These are phyloP conservation scores for Etheostoma cragini DNA, from an alignment of 2,113 vertebrate species.

Conservation along the genomic window DNA sequence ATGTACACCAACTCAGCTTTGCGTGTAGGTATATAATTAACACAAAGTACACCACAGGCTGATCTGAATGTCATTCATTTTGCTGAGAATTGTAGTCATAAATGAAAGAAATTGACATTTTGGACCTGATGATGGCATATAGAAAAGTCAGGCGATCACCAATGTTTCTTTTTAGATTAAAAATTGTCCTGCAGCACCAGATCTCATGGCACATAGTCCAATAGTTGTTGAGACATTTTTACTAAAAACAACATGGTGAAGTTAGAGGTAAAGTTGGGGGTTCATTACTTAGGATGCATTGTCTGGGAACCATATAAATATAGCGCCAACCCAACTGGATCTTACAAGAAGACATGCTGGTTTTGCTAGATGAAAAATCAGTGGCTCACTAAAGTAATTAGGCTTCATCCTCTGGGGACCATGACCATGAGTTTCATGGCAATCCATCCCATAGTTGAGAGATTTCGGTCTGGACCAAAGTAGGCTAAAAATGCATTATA, in stretches of 20 bases:
- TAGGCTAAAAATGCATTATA: not conserved
- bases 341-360: not conserved
- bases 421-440: not conserved
- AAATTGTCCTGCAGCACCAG: not conserved
- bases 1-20: too few species aligned
- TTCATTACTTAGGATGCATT: not conserved
- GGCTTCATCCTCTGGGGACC: not conserved
- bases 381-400: not conserved
- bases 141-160: not conserved
- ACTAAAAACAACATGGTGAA: not conserved
- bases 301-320: not conserved
- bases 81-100: not conserved
- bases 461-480: not conserved
- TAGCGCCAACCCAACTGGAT: not conserved
- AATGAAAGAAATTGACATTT: too few species aligned
- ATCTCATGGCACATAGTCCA: not conserved
- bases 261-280: not conserved
- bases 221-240: not conserved
- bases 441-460: not conserved
- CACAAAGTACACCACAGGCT: not conserved
- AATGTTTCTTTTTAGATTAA: not conserved
- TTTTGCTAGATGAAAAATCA: too few species aligned
- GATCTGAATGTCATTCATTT: not conserved
- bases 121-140: not conserved
- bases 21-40: not conserved